A percentile compares a stretch with the other conserved stretches of the same genome.
phyloP scores from a whole-genome alignment of 2,888 invertebrate species.

The Cinara cedri region DNA sequence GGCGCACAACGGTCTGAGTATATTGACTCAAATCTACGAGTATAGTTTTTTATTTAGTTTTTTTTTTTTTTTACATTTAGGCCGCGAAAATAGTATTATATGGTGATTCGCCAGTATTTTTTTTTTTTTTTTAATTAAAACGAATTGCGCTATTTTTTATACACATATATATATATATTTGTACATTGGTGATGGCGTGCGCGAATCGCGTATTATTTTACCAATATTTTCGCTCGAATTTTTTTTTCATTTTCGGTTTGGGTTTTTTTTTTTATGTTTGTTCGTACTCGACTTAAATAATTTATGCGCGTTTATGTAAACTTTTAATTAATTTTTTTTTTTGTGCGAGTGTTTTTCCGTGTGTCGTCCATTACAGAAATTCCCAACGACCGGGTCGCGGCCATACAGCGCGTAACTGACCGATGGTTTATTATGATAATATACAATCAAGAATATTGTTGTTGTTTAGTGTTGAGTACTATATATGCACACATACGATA shows the following conservation, averaged over 20 bases:
- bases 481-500: no score
- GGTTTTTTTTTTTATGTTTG: not conserved
- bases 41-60: no score
- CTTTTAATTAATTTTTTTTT: conserved; percentile 24
- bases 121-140: not conserved
- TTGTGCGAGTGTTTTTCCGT: not conserved
- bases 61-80: not conserved
- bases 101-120: not conserved
- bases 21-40: no score
- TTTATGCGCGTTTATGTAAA: conserved; percentile 17
- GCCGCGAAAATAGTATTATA: not conserved
- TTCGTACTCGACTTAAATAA: conserved; percentile 24
- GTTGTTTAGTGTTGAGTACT: no score
- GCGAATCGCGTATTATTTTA: conserved; percentile 26
- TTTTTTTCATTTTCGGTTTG: not conserved
- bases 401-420: not conserved
- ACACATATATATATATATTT: no score
- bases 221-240: conserved; percentile 39
- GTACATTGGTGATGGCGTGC: not conserved
- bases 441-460: not conserved
- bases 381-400: not conserved
- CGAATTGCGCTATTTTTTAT: not conserved
- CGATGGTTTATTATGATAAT: not conserved
- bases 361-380: conserved; percentile 9
- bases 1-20: no score